These are phyloP conservation scores for Ursus arctos DNA, from an alignment of 2,113 vertebrate species.

Conservation along the genomic window DNA sequence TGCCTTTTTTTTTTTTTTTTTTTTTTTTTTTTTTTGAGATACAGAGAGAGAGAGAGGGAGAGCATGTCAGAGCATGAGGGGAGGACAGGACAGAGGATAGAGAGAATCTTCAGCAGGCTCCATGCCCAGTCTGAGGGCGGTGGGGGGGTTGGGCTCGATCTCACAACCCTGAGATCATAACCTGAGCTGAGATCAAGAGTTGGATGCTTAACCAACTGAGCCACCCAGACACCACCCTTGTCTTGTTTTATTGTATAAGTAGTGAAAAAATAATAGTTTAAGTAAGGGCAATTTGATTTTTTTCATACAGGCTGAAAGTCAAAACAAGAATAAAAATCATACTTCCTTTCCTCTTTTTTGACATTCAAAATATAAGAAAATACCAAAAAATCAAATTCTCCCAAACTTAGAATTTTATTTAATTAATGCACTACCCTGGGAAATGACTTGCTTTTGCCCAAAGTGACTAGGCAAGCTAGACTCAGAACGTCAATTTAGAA, in stretches of 20 bases:
- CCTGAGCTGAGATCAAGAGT: background rate
- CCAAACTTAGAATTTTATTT: background rate
- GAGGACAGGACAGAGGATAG: background rate
- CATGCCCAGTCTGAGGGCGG: background rate
- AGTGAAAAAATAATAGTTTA: background rate
- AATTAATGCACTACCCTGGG: background rate
- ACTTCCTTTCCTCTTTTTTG: background rate
- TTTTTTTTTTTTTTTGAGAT: background rate
- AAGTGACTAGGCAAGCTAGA: background rate
- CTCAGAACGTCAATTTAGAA: background rate
- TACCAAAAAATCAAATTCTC: background rate
- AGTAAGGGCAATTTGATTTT: background rate
- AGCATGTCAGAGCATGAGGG: background rate
- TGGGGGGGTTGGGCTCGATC: background rate
- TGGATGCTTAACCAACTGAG: background rate
- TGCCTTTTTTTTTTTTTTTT: too few relatives aligned
- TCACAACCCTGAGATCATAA: background rate
- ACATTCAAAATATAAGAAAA: background rate
- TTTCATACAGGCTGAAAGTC: background rate
- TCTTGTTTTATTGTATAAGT: background rate
- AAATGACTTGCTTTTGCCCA: background rate
- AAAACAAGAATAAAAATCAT: background rate
- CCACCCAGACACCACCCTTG: background rate
- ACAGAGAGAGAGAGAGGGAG: background rate
- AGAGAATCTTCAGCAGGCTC: background rate